Base-by-base conservation (phyloP, 2,797 vertebrate species). In the Serranus cabrilla region DNA sequence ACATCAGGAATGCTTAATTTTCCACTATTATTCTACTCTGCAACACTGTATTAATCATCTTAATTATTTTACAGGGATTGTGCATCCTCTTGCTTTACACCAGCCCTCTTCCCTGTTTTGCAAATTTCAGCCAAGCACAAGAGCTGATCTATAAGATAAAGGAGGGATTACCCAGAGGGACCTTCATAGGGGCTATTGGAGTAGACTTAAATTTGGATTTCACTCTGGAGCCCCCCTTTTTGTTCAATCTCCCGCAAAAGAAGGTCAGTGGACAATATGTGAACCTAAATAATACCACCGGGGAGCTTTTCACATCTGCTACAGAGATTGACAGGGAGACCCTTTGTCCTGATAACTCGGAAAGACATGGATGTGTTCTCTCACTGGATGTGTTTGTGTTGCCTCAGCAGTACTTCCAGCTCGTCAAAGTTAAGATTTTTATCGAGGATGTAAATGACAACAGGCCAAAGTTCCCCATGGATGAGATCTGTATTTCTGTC, bases 391-490 rank as follows among this genome's bases (percentile, higher is more conserved):
- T 99, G 55, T 94, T 99, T 54, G 93, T 99, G 71, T 90, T 99
- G 89, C 98, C 98, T 13, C 97, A 99, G 94, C 96, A 98, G 78
- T 96, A 98, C 87, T 99, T 99, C 74, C 95, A 97, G 88, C 95
- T 99, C 7, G 93, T 99, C 83, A 99, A 99, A 93, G 95, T 99
- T 74, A 98, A 97, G 90, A 96, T 99, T 43, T 85, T 96, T 18
- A 96, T 99, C 11, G 95, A 95, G 67, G 98, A 99, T 56, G 87
- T 99, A 71, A 99, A 99, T 0, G 98, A 99, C 94, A 99, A 99
- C 60, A 95, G 95, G 0, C 98, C 98, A 0, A 92, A 65, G 73
- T 99, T 99, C 71, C 97, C 97, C 0, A 92, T 96, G 55, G 94
- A 96, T 47, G 95, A 97, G 71, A 98, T 99, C 68, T 75, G 0